Base-by-base conservation (phyloP, 2,888 invertebrate genomes). In the Stomorhina lunata region DNA sequence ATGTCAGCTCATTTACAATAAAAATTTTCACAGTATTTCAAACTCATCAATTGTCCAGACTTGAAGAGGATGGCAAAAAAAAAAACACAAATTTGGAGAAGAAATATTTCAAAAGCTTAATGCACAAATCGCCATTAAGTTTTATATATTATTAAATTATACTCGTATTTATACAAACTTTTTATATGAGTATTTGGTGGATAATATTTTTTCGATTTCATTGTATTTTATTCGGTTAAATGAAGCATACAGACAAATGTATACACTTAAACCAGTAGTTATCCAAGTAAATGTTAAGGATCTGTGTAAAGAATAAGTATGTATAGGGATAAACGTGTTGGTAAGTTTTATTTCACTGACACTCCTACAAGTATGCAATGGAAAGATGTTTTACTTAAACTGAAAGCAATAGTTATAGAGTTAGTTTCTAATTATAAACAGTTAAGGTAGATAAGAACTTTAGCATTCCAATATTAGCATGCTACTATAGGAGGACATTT, bases 171-270 rank as follows among this genome's bases (percentile, higher is more conserved):
- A 43, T 27, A 17, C 34, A 57, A 27, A 22, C 12, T 4, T 4
- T 10, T n/a, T 43, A 27, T 4, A 25, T 25, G 27, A 68, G 12
- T 9, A 17, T 50, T 61, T 48, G 27, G 37, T 17, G 37, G 12
- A 45, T 20, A 7, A 1, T 27, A 34, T 29, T 50, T 59, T 59
- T 29, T n/a, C 9, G 27, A 48, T 50, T 68, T 72, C 65, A 43
- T 72, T 43, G 20, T 9, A 40, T 63, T 32, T 1, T 45, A 48
- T 73, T n/a, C n/a, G n/a, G 78, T 75, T 81, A 81, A 81, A 81
- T 78, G 69, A 78, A 78, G 81, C 78, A 45, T 59, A 43, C 68
- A 75, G 78, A 81, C 78, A 81, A 81, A 73, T 81, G 68, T 81
- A 50, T 43, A 65, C 73, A 81, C 78, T 81, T 81, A 78, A n/a